These are phyloP conservation scores for Caranx melampygus DNA, from an alignment of 2,113 vertebrate species.

Conservation along the genomic window DNA sequence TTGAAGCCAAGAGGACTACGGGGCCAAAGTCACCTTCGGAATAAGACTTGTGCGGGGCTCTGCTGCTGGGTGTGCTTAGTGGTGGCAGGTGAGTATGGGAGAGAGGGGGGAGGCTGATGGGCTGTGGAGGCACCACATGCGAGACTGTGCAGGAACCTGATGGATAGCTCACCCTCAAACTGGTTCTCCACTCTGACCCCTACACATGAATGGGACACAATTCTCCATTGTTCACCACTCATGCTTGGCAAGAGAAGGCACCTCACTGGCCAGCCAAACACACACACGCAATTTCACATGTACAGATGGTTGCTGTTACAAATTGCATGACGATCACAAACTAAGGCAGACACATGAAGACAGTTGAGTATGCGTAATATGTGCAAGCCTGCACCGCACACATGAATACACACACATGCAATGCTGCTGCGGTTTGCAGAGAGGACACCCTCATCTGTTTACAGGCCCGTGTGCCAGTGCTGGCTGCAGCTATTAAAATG, in stretches of 20 bases:
- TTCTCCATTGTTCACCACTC: constrained; percentile 52
- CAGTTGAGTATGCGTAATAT: constrained; percentile 29
- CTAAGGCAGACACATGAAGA: constrained; percentile 44
- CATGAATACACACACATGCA: background rate
- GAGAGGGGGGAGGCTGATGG: constrained; percentile 25
- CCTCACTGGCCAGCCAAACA: constrained; percentile 15
- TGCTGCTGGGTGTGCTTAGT: constrained; percentile 13
- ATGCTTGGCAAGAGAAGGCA: constrained; percentile 30
- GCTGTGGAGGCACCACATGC: constrained; percentile 6
- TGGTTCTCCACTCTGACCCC: constrained; percentile 45
- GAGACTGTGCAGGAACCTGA: constrained; percentile 30
- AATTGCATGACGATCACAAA: constrained; percentile 53
- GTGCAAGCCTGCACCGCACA: constrained; percentile 12
- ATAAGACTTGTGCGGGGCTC: constrained; percentile 40
- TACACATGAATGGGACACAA: constrained; percentile 45
- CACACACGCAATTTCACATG: constrained; percentile 36
- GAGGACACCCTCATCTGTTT: constrained; percentile 54
- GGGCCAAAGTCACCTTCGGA: constrained; percentile 61
- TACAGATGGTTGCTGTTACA: constrained; percentile 43
- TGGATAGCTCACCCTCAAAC: constrained; percentile 47
- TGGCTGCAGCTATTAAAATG: constrained; percentile 48
- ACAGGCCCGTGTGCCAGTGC: constrained; percentile 28
- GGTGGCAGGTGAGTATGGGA: background rate
- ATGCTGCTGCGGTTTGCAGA: constrained; percentile 19
- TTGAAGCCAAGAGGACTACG: constrained; percentile 39